phyloP scores from a whole-genome alignment of 2,797 vertebrate genomes.

The Sebastes ruberrimus region DNA sequence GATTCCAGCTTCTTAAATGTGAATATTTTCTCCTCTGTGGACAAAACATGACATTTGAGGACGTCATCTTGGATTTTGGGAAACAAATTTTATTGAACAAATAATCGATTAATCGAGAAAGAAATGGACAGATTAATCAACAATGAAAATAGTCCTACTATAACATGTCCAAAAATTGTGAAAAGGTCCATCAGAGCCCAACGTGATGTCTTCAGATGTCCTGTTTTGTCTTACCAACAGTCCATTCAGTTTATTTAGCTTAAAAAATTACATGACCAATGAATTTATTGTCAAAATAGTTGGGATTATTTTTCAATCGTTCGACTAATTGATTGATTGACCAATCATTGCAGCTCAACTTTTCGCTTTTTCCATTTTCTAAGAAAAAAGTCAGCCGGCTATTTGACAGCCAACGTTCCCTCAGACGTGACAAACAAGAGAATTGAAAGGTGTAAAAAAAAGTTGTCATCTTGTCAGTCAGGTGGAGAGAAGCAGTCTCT shows the following conservation, averaged over 20 bases:
- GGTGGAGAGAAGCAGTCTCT: background rate
- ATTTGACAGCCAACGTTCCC: background rate
- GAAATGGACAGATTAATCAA: too few species aligned
- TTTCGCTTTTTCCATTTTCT: background rate
- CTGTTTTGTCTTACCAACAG: background rate
- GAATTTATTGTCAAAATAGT: background rate
- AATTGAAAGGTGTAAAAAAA: background rate
- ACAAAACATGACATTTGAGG: too few species aligned
- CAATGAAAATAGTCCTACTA: too few species aligned
- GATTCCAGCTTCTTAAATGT: too few species aligned
- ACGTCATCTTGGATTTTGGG: too few species aligned
- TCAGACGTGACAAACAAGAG: background rate
- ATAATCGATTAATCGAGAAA: too few species aligned
- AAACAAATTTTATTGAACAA: too few species aligned
- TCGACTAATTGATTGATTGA: fast-evolving
- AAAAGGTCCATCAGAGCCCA: background rate
- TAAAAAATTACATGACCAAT: background rate
- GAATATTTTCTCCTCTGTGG: too few species aligned
- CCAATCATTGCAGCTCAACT: background rate
- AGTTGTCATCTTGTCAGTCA: background rate
- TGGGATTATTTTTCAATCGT: background rate
- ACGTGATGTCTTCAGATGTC: background rate
- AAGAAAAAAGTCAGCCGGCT: background rate
- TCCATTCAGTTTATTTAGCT: background rate
- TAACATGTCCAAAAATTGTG: background rate